Base-by-base conservation (phyloP, 2,797 vertebrate species). In the Ficedula albicollis region DNA sequence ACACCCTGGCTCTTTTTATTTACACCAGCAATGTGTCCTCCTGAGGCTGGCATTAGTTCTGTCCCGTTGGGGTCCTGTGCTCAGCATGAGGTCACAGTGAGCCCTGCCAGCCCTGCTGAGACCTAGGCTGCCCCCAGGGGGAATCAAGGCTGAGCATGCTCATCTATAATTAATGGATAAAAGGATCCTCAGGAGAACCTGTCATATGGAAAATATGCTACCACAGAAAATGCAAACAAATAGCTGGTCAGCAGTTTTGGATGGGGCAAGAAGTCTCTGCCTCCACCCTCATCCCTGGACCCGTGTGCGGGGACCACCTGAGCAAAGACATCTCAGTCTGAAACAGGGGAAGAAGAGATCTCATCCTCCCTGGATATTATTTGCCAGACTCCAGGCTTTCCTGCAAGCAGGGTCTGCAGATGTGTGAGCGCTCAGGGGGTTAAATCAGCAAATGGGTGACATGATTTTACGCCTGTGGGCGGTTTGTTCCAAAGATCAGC, bases 401-500 rank as follows among this genome's bases (percentile, higher is more conserved):
- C 43, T 56, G 26, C 34, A 84, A 68, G 54, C 44, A 49, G 20
- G 19, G 34, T 69, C 48, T 9, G 4, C 67, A 79, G 56, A 84
- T 1, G 1, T 4, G 0, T 20, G 56, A 94, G 89, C n/a, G n/a
- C 75, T 76, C 54, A 51, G 56, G 69, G 92, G 83, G 92, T 96
- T 96, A 96, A 96, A 90, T 75, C 83, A 91, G 82, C 69, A 67
- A 81, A 59, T 11, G 63, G 67, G 70, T 93, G 95, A 96, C 89
- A 94, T 25, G 85, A 67, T 92, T 95, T 92, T 86, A 82, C 0
- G 27, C 87, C 73, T 84, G 87, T 94, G 89, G 90, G 89, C 4
- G 3, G 87, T 94, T 95, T 95, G 94, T 95, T 96, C 96, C 94
- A 95, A 97, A 97, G 94, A 95, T 96, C 96, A 96, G 93, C 89